Base-by-base conservation (phyloP, 2,113 vertebrate genomes). In the Brachirus orientalis region DNA sequence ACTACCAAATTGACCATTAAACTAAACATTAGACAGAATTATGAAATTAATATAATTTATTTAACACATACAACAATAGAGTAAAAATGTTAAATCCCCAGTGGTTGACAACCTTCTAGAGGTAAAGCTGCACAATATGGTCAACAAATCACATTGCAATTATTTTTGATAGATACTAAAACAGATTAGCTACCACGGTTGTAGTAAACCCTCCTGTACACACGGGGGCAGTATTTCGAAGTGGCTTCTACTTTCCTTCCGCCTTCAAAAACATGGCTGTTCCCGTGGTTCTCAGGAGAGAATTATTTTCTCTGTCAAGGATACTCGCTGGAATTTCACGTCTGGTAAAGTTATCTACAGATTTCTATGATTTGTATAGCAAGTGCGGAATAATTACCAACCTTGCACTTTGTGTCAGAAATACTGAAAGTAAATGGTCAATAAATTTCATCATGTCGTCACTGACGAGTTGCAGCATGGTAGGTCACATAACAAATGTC, bases 211-310 rank as follows among this genome's bases (percentile, higher is more conserved):
- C 67, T 75, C 87, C 87, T 2, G 3, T 1, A 11, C 87, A 50
- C 58, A 28, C 0, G 82, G 7, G 52, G 84, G 86, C 82, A 77
- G 69, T 67, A 38, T 20, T 16, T 9, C 1, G 0, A 4, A n/a
- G 0, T 7, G 0, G 0, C 1, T 9, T n/a, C 10, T 1, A 2
- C 28, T 45, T 13, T 53, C 14, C 14, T n/a, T 6, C 18, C 43
- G 56, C 8, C 19, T 28, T 7, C 9, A 20, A 18, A 75, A 88
- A 81, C 75, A 93, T 93, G 92, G 90, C 91, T 3, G 80, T 90
- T 8, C 56, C 72, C 87, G 18, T 88, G 52, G 19, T 28, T 8
- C 11, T 69, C 41, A 61, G 65, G 7, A 65, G 79, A 57, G 55
- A 75, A 7, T 17, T 80, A 10, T 60, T 59, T 33, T 74, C 85